Percentiles rank a stretch among this genome's conserved stretches.
These are phyloP conservation scores for Siniperca undulata DNA, from an alignment of 2,797 vertebrate species.

Conservation along the genomic window DNA sequence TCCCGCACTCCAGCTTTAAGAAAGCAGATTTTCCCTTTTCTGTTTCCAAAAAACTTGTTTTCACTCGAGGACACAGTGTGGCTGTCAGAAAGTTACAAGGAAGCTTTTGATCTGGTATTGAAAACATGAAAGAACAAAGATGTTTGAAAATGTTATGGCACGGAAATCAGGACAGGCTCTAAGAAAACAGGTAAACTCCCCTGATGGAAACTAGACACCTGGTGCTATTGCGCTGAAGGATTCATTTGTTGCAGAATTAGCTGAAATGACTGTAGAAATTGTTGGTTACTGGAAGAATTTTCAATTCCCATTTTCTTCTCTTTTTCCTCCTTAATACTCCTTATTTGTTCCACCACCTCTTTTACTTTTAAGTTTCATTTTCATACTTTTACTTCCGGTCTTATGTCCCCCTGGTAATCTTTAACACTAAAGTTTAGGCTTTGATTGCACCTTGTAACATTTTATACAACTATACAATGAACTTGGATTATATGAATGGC, in stretches of 20 bases:
- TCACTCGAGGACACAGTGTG: background rate
- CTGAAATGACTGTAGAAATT: background rate
- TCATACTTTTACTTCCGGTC: background rate
- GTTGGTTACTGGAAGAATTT: background rate
- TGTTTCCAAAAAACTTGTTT: background rate
- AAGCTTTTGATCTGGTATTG: conserved; percentile 17
- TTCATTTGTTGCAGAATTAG: background rate
- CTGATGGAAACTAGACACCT: conserved; percentile 7
- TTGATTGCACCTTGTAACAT: background rate
- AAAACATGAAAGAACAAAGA: conserved; percentile 33
- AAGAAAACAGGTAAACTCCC: conserved; percentile 12
- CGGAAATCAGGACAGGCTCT: conserved; percentile 13
- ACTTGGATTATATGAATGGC: background rate
- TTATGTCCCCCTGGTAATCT: background rate
- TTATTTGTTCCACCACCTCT: too few relatives aligned
- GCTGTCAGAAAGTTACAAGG: conserved; percentile 1
- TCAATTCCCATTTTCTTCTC: background rate
- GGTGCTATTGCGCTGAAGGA: background rate
- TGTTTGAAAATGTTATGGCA: background rate
- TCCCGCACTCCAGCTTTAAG: too few relatives aligned
- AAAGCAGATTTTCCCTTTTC: background rate
- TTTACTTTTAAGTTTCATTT: too few relatives aligned
- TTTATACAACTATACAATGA: background rate
- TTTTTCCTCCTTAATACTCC: background rate
- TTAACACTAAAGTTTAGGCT: background rate